Evolutionary conservation across 2,888 invertebrate species (phyloP).

Genomic region (Dicroscelio sp.): DNA sequence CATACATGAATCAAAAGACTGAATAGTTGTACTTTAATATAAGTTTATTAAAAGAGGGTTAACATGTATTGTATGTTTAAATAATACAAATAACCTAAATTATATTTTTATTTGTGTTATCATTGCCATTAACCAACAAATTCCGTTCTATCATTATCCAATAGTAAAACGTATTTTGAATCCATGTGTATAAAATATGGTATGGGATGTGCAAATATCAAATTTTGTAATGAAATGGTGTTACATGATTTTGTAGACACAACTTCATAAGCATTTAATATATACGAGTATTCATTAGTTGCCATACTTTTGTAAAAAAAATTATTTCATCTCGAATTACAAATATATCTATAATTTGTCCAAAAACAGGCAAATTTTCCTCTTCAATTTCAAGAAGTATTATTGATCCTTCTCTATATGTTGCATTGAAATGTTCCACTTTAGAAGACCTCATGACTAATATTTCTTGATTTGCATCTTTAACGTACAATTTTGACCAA

Average conservation of each 20-base stretch:
- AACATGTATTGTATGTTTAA: background rate
- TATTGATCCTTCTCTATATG: background rate
- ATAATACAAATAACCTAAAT: background rate
- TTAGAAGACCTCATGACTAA: slow-evolving; percentile 8
- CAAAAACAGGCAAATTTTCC: background rate
- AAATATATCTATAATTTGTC: background rate
- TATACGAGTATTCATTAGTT: background rate
- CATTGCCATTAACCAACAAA: background rate
- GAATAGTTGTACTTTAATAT: background rate
- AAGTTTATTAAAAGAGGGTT: background rate
- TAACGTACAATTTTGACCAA: slow-evolving; percentile 36
- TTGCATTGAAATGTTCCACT: slow-evolving; percentile 1
- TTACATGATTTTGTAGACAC: background rate
- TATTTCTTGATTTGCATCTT: background rate
- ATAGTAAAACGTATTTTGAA: background rate
- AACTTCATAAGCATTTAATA: background rate
- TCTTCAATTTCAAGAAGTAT: background rate
- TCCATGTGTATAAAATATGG: background rate
- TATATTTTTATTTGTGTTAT: background rate
- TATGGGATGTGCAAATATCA: background rate
- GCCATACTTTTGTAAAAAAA: background rate
- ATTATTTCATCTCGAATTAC: background rate
- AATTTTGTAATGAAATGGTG: background rate
- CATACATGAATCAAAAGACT: background rate
- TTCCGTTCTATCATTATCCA: background rate